A percentile compares a stretch with the other conserved stretches of the same genome.
Evolutionary conservation across 2,797 vertebrate species (phyloP).

Genomic region (Borostomias antarcticus): DNA sequence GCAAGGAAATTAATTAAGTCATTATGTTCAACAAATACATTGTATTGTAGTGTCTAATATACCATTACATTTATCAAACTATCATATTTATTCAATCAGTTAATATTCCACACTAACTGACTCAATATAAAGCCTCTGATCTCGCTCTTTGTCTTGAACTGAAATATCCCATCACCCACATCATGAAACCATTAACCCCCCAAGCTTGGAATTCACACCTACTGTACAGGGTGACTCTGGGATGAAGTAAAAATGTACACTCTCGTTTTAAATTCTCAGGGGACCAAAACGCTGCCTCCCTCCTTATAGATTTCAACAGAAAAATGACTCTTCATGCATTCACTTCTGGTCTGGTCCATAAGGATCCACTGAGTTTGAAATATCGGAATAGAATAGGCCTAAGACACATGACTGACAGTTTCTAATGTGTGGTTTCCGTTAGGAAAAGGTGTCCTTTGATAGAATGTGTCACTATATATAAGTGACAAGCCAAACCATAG

Average conservation of each 20-base stretch:
- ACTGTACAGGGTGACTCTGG: not conserved
- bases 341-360: too few relatives aligned
- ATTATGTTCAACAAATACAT: not conserved
- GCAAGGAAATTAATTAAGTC: not conserved
- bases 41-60: not conserved
- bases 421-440: too few relatives aligned
- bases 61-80: not conserved
- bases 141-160: not conserved
- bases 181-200: not conserved
- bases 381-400: too few relatives aligned
- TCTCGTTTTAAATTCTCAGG: not conserved
- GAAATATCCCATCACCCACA: not conserved
- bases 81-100: not conserved
- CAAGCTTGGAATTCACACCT: not conserved
- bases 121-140: not conserved
- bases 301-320: too few relatives aligned
- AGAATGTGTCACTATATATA: too few relatives aligned
- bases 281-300: too few relatives aligned
- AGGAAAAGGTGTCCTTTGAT: too few relatives aligned
- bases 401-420: too few relatives aligned
- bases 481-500: not conserved
- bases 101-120: not conserved
- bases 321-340: too few relatives aligned
- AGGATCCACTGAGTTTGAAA: too few relatives aligned
- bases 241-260: not conserved